These are phyloP conservation scores for Pedionomus torquatus DNA, from an alignment of 2,113 vertebrate genomes.

Conservation along the genomic window DNA sequence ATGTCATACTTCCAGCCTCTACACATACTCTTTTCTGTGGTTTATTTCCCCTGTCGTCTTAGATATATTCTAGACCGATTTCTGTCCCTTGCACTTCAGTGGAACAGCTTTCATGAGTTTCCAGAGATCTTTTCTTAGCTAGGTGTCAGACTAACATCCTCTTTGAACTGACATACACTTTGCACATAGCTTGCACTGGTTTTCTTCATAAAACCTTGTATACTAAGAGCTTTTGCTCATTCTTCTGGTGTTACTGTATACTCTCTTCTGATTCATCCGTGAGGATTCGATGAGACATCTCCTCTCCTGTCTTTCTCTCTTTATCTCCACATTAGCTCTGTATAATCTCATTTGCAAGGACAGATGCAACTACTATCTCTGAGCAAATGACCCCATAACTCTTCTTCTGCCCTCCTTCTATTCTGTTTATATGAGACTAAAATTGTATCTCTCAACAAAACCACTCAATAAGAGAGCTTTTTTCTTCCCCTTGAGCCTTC, in stretches of 20 bases:
- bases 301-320: neutral
- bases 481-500: neutral
- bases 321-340: neutral
- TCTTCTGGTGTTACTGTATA: neutral
- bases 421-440: neutral
- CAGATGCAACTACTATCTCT: neutral
- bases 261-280: neutral
- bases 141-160: neutral
- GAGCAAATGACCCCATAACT: neutral
- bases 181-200: neutral
- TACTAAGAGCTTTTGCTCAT: neutral
- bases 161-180: neutral
- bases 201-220: neutral
- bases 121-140: neutral
- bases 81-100: neutral
- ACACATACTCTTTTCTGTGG: neutral
- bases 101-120: neutral
- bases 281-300: neutral
- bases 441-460: neutral
- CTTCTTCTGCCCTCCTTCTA: neutral
- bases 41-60: neutral
- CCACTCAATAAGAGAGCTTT: neutral
- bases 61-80: neutral
- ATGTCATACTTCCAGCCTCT: neutral
- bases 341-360: slow-evolving; percentile 1